phyloP scores from a whole-genome alignment of 2,888 invertebrate species.

The Dicyrtoma fusca region DNA sequence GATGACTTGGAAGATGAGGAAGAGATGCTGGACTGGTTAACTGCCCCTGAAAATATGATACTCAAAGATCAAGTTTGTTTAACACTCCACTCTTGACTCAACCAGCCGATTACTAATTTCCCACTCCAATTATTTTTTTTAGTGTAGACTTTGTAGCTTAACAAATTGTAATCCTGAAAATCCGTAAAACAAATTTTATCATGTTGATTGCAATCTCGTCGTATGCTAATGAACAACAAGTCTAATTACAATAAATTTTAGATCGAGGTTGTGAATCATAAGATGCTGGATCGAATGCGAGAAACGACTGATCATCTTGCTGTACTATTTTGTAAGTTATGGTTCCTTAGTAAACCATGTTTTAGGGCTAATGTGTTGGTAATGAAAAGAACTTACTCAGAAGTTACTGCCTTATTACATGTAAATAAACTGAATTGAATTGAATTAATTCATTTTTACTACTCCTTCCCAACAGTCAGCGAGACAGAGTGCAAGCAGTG shows the following conservation, averaged over 20 bases:
- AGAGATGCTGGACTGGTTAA: slow-evolving; percentile 85
- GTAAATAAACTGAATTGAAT: no score
- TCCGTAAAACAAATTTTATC: no score
- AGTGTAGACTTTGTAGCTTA: no score
- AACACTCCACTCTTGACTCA: not conserved
- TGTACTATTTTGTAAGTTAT: slow-evolving; percentile 86
- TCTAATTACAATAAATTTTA: slow-evolving; percentile 7
- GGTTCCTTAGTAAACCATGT: not conserved
- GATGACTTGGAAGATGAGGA: slow-evolving; percentile 91
- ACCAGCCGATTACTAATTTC: no score
- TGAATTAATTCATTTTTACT: slow-evolving; percentile 34
- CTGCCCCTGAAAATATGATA: slow-evolving; percentile 92
- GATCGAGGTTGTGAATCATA: slow-evolving; percentile 86
- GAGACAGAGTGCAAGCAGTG: slow-evolving; percentile 90
- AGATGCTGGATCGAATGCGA: slow-evolving; percentile 90
- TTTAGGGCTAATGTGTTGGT: no score
- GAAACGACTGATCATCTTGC: slow-evolving; percentile 87
- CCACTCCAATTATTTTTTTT: not conserved
- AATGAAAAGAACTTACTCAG: no score
- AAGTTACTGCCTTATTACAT: no score
- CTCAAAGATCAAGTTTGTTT: slow-evolving; percentile 72
- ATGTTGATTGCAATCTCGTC: no score
- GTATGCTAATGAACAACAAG: no score
- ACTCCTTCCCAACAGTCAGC: no score
- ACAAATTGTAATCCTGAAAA: no score